Percentiles rank a stretch among this genome's conserved stretches.
phyloP scores from a whole-genome alignment of 2,888 invertebrate genomes.

The Resseliella maxima region DNA sequence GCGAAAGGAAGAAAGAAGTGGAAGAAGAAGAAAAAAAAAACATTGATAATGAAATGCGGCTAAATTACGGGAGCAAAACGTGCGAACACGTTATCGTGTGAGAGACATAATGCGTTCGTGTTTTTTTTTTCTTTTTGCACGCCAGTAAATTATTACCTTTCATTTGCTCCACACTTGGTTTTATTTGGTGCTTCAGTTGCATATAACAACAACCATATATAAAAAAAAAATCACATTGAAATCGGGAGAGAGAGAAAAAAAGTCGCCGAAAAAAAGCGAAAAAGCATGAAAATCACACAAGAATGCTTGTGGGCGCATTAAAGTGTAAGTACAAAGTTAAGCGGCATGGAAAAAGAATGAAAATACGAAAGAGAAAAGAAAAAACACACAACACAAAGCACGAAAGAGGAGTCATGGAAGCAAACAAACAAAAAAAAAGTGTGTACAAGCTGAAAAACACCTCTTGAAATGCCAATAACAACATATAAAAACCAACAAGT shows the following conservation, averaged over 20 bases:
- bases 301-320: slow-evolving; percentile 52
- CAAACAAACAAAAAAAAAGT: neutral
- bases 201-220: neutral
- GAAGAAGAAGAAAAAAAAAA: too few species aligned
- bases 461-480: slow-evolving; percentile 22
- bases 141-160: slow-evolving; percentile 30
- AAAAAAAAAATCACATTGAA: neutral
- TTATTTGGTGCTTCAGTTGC: neutral
- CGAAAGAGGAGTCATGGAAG: neutral
- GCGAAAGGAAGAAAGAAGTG: too few species aligned
- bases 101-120: slow-evolving; percentile 33
- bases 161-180: neutral
- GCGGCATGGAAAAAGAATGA: slow-evolving; percentile 15
- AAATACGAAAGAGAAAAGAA: neutral
- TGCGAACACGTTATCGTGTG: neutral
- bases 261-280: neutral
- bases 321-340: slow-evolving; percentile 35
- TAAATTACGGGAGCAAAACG: neutral
- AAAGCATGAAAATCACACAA: slow-evolving; percentile 20
- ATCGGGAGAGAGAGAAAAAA: neutral
- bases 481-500: neutral
- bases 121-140: too few species aligned
- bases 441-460: slow-evolving; percentile 8
- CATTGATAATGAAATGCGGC: too few species aligned
- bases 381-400: too few species aligned